phyloP scores from a whole-genome alignment of 2,113 vertebrate genomes.

The Salvelinus fontinalis region DNA sequence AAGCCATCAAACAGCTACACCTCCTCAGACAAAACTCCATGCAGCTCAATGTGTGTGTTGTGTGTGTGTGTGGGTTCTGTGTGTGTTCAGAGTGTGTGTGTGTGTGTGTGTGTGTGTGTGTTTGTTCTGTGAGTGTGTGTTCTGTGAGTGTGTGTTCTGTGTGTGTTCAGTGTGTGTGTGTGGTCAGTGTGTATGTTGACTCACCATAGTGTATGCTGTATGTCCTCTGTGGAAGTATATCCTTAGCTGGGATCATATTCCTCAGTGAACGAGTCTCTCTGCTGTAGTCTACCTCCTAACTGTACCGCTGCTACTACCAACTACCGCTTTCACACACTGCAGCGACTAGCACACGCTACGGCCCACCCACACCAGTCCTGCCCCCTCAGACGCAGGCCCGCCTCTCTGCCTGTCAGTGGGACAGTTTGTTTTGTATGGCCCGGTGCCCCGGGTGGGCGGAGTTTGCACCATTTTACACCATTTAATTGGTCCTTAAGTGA shows the following conservation, averaged over 20 bases:
- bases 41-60: not conserved
- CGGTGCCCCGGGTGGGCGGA: too few species aligned
- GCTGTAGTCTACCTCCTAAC: not conserved
- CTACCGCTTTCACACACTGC: not conserved
- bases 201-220: not conserved
- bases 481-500: too few species aligned
- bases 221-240: not conserved
- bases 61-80: too few species aligned
- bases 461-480: too few species aligned
- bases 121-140: too few species aligned
- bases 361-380: not conserved
- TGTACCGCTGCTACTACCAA: not conserved
- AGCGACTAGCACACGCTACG: not conserved
- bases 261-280: not conserved
- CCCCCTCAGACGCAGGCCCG: slow-evolving; percentile 4
- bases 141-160: too few species aligned
- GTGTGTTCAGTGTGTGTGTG: too few species aligned
- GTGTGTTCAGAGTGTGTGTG: too few species aligned
- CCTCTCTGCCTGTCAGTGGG: slow-evolving; percentile 10
- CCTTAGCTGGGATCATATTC: not conserved
- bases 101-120: too few species aligned
- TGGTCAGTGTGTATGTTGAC: not conserved
- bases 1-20: not conserved
- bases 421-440: too few species aligned
- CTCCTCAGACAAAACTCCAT: not conserved